These are phyloP conservation scores for Harpalus rubripes DNA, from an alignment of 2,888 invertebrate species.

Conservation along the genomic window DNA sequence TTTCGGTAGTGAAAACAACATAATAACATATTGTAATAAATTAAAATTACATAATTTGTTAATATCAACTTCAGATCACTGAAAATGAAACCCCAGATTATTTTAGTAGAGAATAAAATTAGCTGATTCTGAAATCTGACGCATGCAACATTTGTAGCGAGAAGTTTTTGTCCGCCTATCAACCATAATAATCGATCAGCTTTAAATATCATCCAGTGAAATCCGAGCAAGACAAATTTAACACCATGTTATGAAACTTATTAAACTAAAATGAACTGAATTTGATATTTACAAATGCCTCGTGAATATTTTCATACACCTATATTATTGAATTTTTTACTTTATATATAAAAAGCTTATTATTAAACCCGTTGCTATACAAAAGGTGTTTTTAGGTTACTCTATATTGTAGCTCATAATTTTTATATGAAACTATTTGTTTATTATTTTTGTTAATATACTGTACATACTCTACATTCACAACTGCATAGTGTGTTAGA, in stretches of 20 bases:
- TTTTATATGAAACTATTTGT: neutral
- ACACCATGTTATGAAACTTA: conserved; percentile 44
- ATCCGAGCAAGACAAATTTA: conserved; percentile 49
- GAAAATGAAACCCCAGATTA: neutral
- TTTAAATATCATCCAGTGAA: conserved; percentile 37
- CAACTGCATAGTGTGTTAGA: neutral
- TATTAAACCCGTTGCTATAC: conserved; percentile 2
- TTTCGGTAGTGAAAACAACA: too few relatives aligned
- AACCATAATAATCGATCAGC: conserved; percentile 40
- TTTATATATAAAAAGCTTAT: conserved; percentile 4
- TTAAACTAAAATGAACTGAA: conserved; percentile 32
- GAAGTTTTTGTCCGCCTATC: neutral
- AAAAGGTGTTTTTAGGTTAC: conserved; percentile 14
- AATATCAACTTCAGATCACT: neutral
- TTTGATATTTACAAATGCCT: conserved; percentile 29
- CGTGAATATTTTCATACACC: conserved; percentile 18
- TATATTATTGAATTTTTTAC: conserved; percentile 30
- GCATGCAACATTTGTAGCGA: conserved; percentile 18
- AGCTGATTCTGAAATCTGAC: conserved; percentile 11
- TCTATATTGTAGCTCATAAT: neutral
- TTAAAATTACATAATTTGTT: too few relatives aligned
- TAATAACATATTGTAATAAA: too few relatives aligned
- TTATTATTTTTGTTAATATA: neutral
- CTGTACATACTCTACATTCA: neutral
- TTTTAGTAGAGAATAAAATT: conserved; percentile 10